phyloP scores from a whole-genome alignment of 1,140 invertebrate genomes.

The Patella vulgata region DNA sequence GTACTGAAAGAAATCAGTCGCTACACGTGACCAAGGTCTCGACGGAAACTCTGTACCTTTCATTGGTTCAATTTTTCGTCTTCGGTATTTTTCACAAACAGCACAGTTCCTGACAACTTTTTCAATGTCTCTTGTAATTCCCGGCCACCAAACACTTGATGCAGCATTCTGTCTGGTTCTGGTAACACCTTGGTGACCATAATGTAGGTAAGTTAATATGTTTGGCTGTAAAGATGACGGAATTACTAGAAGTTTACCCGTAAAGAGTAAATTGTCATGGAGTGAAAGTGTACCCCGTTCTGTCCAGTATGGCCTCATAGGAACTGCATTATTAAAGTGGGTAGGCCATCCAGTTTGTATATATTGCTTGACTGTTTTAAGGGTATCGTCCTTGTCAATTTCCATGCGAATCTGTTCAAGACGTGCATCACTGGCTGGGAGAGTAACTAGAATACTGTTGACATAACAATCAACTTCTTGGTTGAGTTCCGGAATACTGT shows the following conservation, averaged over 20 bases:
- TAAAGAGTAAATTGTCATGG: no score
- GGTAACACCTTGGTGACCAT: conserved; percentile 23
- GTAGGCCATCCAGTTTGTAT: no score
- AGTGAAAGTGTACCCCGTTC: no score
- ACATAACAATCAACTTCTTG: not conserved
- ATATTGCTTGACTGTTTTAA: no score
- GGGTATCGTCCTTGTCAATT: not conserved
- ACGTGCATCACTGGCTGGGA: not conserved
- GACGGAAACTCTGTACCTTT: conserved; percentile 3
- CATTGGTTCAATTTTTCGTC: conserved; percentile 4
- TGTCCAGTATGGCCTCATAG: no score
- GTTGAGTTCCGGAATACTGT: no score
- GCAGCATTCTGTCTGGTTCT: conserved; percentile 13
- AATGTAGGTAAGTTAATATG: conserved; percentile 16
- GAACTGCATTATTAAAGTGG: no score
- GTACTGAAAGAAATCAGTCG: conserved; percentile 19
- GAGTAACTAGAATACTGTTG: not conserved
- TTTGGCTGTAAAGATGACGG: conserved; percentile 12
- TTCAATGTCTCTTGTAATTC: conserved; percentile 6
- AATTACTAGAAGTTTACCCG: no score
- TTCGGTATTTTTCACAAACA: conserved; percentile 2
- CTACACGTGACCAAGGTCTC: conserved; percentile 22
- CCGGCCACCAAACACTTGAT: conserved; percentile 5
- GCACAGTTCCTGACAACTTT: not conserved
- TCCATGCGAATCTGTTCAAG: not conserved